Base-by-base conservation (phyloP, 2,888 invertebrate species). In the Pammene aurita region DNA sequence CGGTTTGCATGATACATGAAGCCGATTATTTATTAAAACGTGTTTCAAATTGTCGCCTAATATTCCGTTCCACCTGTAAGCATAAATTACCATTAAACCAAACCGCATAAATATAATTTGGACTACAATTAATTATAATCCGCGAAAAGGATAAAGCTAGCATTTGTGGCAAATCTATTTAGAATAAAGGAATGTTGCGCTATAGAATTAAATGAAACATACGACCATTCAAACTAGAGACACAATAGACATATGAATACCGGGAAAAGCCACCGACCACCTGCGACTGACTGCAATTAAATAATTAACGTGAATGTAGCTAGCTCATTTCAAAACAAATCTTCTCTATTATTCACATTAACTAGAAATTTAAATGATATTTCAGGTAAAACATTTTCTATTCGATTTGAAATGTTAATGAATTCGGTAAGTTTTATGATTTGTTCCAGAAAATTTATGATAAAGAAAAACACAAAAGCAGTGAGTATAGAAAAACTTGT, bases 241-340 rank as follows among this genome's bases (percentile, higher is more conserved):
- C 54, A 41, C 10, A 42, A 63, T 58, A 50, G 46, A 13, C 61
- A 52, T 26, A 57, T 52, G 52, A 58, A 58, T 63, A 14, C 42
- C 16, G 55, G 26, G 13, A 7, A 35, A n/a, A 18, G n/a, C 41
- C 48, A 64, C 42, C 34, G 41, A 13, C 35, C 67, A 64, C 52
- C 63, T 68, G 68, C 52, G 46, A 11, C 57, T 58, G 14, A 57
- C 68, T 52, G 50, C 68, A 57, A 68, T 64, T 50, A 57, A 56
- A 67, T 52, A 62, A 62, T 58, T 58, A 58, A 46, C 58, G 58
- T 26, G n/a, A 41, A 48, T 63, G 54, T 16, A 48, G 65, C 41
- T 57, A 48, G 65, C 41, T 57, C 18, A 67, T 63, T 63, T 35
- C 42, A 50, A 34, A 38, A 50, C 62, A 62, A 62, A 62, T 62